Conservation (phyloP, 2,888 invertebrate species). For the Acleris emargana region DNA sequence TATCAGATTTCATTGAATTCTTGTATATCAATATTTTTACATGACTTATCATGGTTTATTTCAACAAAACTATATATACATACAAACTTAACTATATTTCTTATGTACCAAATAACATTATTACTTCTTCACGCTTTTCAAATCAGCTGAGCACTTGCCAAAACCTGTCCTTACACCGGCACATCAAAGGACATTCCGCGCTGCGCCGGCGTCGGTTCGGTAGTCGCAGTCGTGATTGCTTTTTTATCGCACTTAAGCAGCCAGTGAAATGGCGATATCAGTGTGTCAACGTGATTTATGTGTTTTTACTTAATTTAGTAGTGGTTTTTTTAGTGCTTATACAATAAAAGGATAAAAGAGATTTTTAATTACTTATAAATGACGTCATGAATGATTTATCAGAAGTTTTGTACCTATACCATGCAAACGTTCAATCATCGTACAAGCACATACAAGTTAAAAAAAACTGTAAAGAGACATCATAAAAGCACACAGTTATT, state of each 20-base stretch:
- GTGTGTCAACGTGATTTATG: conserved; percentile 37
- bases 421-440: too few relatives aligned
- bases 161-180: conserved; percentile 50
- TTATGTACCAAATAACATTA: too few relatives aligned
- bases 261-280: conserved; percentile 37
- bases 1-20: too few relatives aligned
- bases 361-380: background rate
- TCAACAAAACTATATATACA: too few relatives aligned
- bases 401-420: too few relatives aligned
- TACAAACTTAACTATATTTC: too few relatives aligned
- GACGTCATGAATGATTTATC: background rate
- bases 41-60: too few relatives aligned
- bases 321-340: conserved; percentile 15
- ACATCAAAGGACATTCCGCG: conserved; percentile 66
- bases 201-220: conserved; percentile 62
- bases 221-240: conserved; percentile 68
- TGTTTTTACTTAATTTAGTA: conserved; percentile 36
- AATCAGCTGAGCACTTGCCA: conserved; percentile 11
- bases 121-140: conserved; percentile 1
- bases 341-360: conserved; percentile 21
- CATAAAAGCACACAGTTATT: too few relatives aligned
- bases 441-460: too few relatives aligned
- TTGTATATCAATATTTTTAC: too few relatives aligned
- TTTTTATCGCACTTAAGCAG: conserved; percentile 65
- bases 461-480: too few relatives aligned